Evolutionary conservation across 1,140 invertebrate genomes (phyloP).

Genomic region (Nilaparvata lugens): DNA sequence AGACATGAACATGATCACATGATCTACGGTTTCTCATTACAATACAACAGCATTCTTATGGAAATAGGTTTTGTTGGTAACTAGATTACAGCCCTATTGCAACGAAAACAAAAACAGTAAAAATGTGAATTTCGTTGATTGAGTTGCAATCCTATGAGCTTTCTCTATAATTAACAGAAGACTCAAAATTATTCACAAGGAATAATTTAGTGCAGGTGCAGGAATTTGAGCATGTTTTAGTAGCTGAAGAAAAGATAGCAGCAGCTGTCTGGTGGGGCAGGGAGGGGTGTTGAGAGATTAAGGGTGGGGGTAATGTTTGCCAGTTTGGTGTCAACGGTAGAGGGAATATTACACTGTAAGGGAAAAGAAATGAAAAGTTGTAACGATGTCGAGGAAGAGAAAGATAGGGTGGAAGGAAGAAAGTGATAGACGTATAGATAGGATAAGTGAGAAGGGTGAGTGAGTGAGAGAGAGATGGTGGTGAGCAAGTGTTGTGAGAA

Average conservation of each 20-base stretch:
- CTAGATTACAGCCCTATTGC: too few species aligned
- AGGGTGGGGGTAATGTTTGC: background rate
- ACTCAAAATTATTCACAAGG: too few species aligned
- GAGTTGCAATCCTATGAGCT: too few species aligned
- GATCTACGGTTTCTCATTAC: too few species aligned
- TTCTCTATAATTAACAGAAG: too few species aligned
- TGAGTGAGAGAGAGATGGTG: constrained; percentile 1
- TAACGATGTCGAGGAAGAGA: background rate
- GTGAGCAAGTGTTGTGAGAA: constrained; percentile 13
- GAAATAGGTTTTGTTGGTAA: too few species aligned
- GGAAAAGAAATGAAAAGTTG: background rate
- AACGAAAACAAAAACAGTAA: too few species aligned
- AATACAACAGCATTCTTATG: too few species aligned
- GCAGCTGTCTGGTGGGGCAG: background rate
- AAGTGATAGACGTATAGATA: too few species aligned
- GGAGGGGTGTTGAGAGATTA: background rate
- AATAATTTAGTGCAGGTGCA: background rate
- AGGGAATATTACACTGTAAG: background rate
- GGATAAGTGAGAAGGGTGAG: background rate
- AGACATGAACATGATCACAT: too few species aligned
- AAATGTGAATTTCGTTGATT: too few species aligned
- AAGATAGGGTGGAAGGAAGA: background rate
- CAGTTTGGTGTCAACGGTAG: background rate
- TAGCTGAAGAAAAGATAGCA: background rate
- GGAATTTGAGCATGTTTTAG: background rate